phyloP scores from a whole-genome alignment of 2,113 vertebrate species.

The Kryptolebias marmoratus region DNA sequence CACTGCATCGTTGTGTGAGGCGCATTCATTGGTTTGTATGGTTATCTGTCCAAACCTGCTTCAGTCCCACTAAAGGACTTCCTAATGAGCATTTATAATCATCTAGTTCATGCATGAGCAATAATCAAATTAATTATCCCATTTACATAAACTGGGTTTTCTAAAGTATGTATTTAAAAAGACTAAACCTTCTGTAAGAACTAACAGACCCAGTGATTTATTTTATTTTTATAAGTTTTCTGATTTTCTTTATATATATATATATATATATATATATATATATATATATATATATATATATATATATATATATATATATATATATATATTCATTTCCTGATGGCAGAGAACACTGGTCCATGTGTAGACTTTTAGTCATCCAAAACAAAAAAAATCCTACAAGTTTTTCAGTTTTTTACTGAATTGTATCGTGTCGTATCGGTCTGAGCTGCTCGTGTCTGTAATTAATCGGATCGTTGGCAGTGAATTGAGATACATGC shows the following conservation, averaged over 20 bases:
- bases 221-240: not conserved
- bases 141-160: constrained; percentile 2
- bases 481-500: no score
- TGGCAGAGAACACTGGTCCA: no score
- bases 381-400: no score
- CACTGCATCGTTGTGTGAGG: not conserved
- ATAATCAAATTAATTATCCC: constrained; percentile 16
- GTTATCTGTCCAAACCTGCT: constrained; percentile 1
- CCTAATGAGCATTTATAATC: constrained; percentile 6
- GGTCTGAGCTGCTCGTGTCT: not conserved
- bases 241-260: not conserved
- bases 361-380: no score
- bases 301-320: no score
- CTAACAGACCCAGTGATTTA: not conserved
- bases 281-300: no score
- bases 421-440: constrained; percentile 20
- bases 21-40: not conserved
- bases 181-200: not conserved
- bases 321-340: no score
- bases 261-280: no score
- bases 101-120: constrained; percentile 18
- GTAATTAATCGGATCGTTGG: no score
- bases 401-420: no score
- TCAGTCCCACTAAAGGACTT: not conserved
- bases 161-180: not conserved